phyloP scores from a whole-genome alignment of 2,113 vertebrate species.

The Catharus minimus region DNA sequence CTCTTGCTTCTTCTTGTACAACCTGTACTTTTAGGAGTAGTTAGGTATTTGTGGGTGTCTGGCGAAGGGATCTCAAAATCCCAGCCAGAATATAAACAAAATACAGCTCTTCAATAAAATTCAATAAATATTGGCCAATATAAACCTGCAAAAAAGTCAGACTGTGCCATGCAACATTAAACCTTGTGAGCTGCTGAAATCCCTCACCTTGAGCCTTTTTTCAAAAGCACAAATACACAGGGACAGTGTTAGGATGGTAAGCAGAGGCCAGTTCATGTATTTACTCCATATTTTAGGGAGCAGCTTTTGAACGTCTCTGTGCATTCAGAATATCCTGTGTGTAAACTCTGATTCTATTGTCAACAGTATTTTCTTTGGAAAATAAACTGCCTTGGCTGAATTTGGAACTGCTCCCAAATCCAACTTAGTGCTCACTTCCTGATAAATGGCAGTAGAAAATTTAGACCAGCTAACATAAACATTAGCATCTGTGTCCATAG shows the following conservation, averaged over 20 bases:
- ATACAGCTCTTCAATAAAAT: constrained; percentile 62
- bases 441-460: constrained; percentile 12
- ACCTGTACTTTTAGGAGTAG: constrained; percentile 55
- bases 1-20: constrained; percentile 55
- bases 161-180: constrained; percentile 57
- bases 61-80: constrained; percentile 56
- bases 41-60: constrained; percentile 58
- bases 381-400: constrained; percentile 9
- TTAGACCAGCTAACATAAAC: constrained; percentile 10
- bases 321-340: neutral
- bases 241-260: neutral
- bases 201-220: constrained; percentile 26
- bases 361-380: constrained; percentile 11
- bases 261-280: neutral
- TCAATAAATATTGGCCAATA: constrained; percentile 62
- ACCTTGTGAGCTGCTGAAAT: constrained; percentile 54
- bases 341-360: constrained; percentile 6
- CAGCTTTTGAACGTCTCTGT: neutral
- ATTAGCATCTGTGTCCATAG: constrained; percentile 2
- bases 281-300: neutral
- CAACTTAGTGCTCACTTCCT: neutral
- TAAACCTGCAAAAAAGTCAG: constrained; percentile 47
- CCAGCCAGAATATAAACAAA: constrained; percentile 73
- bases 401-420: neutral
- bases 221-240: constrained; percentile 30